Percentiles rank a stretch among this genome's conserved stretches.
Conservation (phyloP, 2,797 vertebrate species). For the Eidolon dupreanum region DNA sequence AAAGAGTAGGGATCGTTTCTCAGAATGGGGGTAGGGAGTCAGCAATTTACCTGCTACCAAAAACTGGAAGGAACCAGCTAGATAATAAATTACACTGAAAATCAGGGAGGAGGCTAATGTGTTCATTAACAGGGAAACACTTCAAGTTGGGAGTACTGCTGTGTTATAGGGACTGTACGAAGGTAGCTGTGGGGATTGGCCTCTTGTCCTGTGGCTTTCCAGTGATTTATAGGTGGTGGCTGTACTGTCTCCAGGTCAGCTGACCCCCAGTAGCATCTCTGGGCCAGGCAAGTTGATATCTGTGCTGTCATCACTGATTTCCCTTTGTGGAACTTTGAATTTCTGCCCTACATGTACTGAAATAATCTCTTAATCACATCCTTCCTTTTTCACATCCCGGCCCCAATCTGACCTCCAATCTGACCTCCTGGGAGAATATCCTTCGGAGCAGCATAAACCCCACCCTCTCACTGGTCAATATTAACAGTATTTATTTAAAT, state of each 20-base stretch:
- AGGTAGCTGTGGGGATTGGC: neutral
- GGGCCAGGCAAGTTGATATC: conserved; percentile 19
- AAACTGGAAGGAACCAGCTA: neutral
- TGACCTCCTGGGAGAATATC: conserved; percentile 57
- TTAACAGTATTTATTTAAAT: conserved; percentile 40
- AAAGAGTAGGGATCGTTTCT: conserved; percentile 43
- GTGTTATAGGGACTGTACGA: neutral
- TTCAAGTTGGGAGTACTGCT: neutral
- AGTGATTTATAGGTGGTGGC: neutral
- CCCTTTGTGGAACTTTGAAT: conserved; percentile 49
- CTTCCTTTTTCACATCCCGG: conserved; percentile 75
- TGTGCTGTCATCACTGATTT: neutral
- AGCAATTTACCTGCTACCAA: neutral
- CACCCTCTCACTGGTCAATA: conserved; percentile 18
- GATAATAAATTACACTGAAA: neutral
- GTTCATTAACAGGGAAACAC: neutral
- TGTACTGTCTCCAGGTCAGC: neutral
- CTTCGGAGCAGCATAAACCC: conserved; percentile 39
- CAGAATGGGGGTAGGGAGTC: conserved; percentile 24
- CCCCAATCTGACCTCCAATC: conserved; percentile 67
- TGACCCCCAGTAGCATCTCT: neutral
- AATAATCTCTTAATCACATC: conserved; percentile 78
- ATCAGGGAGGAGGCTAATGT: neutral
- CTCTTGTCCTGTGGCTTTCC: neutral
- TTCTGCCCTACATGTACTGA: conserved; percentile 50